phyloP scores from a whole-genome alignment of 1,140 invertebrate species.

The Babylonia areolata region DNA sequence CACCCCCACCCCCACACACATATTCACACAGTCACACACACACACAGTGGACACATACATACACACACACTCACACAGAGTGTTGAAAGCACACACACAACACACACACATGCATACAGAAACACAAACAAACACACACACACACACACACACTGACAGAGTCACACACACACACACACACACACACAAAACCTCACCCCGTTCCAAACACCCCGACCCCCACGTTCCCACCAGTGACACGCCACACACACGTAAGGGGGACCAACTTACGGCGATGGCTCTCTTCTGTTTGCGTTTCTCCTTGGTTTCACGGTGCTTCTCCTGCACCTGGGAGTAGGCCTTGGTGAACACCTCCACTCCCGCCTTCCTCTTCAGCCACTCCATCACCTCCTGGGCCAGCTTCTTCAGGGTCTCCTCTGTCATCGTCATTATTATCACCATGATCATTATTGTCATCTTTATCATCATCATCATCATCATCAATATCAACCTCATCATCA shows the following conservation, averaged over 20 bases:
- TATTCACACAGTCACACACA: no score
- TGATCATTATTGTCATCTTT: no score
- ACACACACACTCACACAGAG: no score
- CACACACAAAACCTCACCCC: no score
- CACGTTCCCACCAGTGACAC: neutral
- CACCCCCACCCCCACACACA: no score
- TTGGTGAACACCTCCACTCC: slow-evolving; percentile 82
- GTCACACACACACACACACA: neutral
- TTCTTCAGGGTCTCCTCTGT: slow-evolving; percentile 62
- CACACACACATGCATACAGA: neutral
- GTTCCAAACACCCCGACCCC: neutral
- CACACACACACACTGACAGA: neutral
- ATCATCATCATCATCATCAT: no score
- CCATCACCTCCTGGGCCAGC: slow-evolving; percentile 80
- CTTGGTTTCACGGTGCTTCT: slow-evolving; percentile 80
- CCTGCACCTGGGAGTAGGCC: slow-evolving; percentile 79
- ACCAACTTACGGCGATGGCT: slow-evolving; percentile 71
- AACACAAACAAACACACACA: neutral
- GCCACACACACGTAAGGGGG: slow-evolving; percentile 23
- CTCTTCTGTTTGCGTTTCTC: slow-evolving; percentile 82
- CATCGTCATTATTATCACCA: no score
- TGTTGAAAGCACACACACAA: no score
- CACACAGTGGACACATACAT: no score
- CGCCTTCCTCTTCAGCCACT: slow-evolving; percentile 82
- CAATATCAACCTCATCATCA: no score